A percentile compares a stretch with the other conserved stretches of the same genome.
Evolutionary conservation across 2,797 vertebrate genomes (phyloP).

Genomic region (Rhinella marina): DNA sequence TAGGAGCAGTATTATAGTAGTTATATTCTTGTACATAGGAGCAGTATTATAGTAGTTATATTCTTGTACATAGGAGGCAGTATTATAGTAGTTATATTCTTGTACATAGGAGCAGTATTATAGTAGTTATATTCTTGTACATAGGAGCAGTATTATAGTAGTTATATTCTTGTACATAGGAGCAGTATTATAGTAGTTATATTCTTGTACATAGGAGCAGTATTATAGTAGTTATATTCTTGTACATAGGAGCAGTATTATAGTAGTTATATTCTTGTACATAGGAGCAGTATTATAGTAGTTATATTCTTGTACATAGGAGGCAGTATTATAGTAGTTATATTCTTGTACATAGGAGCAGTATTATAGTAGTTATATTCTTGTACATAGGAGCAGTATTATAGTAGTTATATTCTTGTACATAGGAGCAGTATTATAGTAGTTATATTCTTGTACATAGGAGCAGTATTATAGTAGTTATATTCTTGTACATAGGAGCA

Average conservation of each 20-base stretch:
- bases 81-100: constrained; percentile 29
- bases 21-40: constrained; percentile 7
- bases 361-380: constrained; percentile 23
- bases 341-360: no score
- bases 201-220: background rate
- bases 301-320: constrained; percentile 22
- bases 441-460: constrained; percentile 23
- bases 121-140: constrained; percentile 15
- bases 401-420: constrained; percentile 12
- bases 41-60: constrained; percentile 21
- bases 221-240: constrained; percentile 25
- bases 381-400: background rate
- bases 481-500: no score
- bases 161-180: constrained; percentile 14
- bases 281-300: constrained; percentile 11
- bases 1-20: constrained; percentile 4
- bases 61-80: constrained; percentile 7
- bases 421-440: no score
- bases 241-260: constrained; percentile 14
- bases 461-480: background rate
- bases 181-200: constrained; percentile 9
- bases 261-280: constrained; percentile 20
- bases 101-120: constrained; percentile 16
- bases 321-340: background rate
- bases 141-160: constrained; percentile 15